phyloP scores from a whole-genome alignment of 1,140 invertebrate species.

The Drosophila bifasciata region DNA sequence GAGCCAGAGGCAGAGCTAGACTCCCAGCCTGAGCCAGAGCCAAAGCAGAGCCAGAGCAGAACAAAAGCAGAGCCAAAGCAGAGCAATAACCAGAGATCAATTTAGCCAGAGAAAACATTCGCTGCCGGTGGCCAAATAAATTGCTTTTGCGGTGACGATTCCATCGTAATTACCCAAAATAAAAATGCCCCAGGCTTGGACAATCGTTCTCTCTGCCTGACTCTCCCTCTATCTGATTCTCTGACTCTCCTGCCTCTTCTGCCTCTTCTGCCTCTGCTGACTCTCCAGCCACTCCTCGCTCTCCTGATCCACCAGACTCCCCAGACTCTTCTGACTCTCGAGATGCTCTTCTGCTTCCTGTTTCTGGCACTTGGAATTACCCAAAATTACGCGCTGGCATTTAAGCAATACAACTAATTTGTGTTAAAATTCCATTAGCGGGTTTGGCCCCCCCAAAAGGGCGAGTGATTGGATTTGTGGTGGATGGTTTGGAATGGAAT shows the following conservation, averaged over 20 bases:
- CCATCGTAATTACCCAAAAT: slow-evolving; percentile 49
- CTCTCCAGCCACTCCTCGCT: no score
- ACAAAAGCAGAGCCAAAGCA: no score
- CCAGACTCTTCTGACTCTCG: no score
- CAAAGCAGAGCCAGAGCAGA: no score
- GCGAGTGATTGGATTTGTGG: slow-evolving; percentile 37
- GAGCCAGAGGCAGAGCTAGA: no score
- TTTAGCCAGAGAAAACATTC: slow-evolving; percentile 12
- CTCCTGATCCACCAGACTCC: no score
- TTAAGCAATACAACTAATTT: slow-evolving; percentile 73
- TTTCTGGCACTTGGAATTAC: slow-evolving; percentile 46
- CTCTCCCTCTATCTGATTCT: no score
- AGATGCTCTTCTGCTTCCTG: slow-evolving; percentile 5
- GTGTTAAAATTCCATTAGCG: slow-evolving; percentile 73
- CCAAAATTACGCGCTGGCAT: slow-evolving; percentile 61
- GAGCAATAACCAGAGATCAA: slow-evolving; percentile 5
- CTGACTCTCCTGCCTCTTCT: no score
- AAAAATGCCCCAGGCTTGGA: slow-evolving; percentile 31
- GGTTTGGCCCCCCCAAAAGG: slow-evolving; percentile 23
- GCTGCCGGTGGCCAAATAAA: slow-evolving; percentile 32
- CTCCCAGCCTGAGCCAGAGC: no score
- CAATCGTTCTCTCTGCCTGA: no score
- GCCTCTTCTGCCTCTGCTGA: no score
- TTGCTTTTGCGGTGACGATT: slow-evolving; percentile 41
- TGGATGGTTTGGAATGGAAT: not conserved